Percentiles rank a stretch among this genome's conserved stretches.
These are phyloP conservation scores for Eupithecia inturbata DNA, from an alignment of 2,888 invertebrate genomes.

Conservation along the genomic window DNA sequence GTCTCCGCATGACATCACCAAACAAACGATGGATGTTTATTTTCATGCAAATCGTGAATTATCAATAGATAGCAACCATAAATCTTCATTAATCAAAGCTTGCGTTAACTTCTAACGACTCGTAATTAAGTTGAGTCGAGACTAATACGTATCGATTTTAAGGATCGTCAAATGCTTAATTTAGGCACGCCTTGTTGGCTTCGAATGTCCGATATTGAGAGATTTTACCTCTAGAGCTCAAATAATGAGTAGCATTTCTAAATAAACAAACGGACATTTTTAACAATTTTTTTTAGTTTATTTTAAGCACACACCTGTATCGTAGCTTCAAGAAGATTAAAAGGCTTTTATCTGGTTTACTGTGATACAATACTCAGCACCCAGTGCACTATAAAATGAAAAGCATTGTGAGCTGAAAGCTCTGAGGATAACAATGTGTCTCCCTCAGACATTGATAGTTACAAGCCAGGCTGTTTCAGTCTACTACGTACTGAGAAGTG, in stretches of 20 bases:
- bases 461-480: background rate
- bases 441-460: conserved; percentile 9
- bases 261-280: no score
- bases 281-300: no score
- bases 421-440: conserved; percentile 21
- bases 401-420: conserved; percentile 33
- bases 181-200: conserved; percentile 33
- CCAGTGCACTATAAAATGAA: conserved; percentile 31
- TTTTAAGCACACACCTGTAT: background rate
- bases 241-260: background rate
- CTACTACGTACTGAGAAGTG: background rate
- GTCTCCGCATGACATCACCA: conserved; percentile 24
- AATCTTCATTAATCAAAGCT: conserved; percentile 70
- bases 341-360: conserved; percentile 11
- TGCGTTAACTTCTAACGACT: conserved; percentile 68
- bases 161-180: conserved; percentile 35
- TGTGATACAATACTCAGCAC: conserved; percentile 19
- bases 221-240: background rate
- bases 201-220: conserved; percentile 5
- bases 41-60: conserved; percentile 52
- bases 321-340: background rate
- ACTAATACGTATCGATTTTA: conserved; percentile 48
- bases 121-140: conserved; percentile 61
- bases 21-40: conserved; percentile 37
- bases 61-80: conserved; percentile 62